Evolutionary conservation across 2,113 vertebrate species (phyloP).

Genomic region (Oryzias melastigma): DNA sequence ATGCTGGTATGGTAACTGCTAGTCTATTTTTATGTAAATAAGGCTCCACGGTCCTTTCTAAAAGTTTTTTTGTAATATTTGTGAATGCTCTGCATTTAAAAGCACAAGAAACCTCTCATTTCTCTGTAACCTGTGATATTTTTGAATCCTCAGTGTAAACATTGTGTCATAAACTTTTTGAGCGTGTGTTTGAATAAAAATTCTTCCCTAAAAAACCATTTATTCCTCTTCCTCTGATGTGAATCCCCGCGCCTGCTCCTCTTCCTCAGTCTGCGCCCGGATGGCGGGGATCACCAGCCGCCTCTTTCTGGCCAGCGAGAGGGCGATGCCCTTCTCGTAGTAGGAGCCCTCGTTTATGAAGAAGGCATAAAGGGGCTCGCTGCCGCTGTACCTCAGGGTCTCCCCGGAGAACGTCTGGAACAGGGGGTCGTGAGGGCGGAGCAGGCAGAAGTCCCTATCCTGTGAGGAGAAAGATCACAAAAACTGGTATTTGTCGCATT

Average conservation of each 20-base stretch:
- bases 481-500: too few species aligned
- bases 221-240: conserved; percentile 52
- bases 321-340: conserved; percentile 73
- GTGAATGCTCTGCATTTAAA: conserved; percentile 32
- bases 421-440: conserved; percentile 63
- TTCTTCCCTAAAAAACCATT: neutral
- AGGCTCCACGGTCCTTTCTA: neutral
- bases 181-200: conserved; percentile 46
- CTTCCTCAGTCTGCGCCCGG: conserved; percentile 34
- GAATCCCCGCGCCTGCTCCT: conserved; percentile 14
- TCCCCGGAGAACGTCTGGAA: conserved; percentile 74
- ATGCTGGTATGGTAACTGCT: conserved; percentile 25
- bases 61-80: neutral
- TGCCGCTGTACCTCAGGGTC: conserved; percentile 61
- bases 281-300: conserved; percentile 54
- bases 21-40: conserved; percentile 46
- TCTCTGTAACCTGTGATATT: conserved; percentile 25
- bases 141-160: conserved; percentile 31
- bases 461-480: conserved; percentile 22
- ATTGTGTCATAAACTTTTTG: too few species aligned
- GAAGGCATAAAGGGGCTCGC: conserved; percentile 67
- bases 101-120: conserved; percentile 23
- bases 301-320: conserved; percentile 64
- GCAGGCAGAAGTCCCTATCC: conserved; percentile 72
- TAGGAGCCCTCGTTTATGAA: conserved; percentile 77